phyloP scores from a whole-genome alignment of 2,888 invertebrate genomes.

The Chorisops tibialis region DNA sequence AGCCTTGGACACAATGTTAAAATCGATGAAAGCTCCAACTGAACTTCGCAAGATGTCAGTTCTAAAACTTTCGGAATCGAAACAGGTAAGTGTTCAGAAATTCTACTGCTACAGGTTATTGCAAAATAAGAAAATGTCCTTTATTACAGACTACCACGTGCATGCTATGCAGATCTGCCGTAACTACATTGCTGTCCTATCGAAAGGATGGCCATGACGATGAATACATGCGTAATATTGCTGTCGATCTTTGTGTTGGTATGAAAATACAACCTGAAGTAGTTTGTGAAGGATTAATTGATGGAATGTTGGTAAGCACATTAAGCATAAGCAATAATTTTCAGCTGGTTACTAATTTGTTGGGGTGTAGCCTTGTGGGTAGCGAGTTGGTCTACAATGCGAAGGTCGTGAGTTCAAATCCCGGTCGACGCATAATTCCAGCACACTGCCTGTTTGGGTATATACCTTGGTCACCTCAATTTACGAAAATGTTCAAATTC shows the following conservation, averaged over 20 bases:
- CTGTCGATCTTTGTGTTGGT: conserved; percentile 56
- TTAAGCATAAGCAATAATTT: conserved; percentile 34
- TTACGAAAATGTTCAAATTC: no score
- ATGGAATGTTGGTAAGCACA: conserved; percentile 58
- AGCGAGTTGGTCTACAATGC: no score
- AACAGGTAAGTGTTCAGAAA: conserved; percentile 33
- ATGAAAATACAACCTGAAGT: conserved; percentile 58
- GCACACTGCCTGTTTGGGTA: no score
- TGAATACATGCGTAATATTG: conserved; percentile 49
- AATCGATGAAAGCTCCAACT: conserved; percentile 41
- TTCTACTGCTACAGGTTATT: not conserved
- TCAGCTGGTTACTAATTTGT: no score
- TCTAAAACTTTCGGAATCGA: conserved; percentile 37
- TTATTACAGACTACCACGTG: conserved; percentile 40
- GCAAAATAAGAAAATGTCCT: not conserved
- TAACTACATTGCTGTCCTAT: conserved; percentile 42
- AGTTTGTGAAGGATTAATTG: conserved; percentile 63
- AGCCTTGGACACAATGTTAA: conserved; percentile 38
- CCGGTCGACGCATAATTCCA: no score
- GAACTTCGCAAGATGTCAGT: conserved; percentile 41
- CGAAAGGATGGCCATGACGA: conserved; percentile 52
- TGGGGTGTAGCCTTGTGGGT: no score
- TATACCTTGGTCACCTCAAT: no score
- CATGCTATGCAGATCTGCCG: conserved; percentile 42
- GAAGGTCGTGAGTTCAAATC: no score